Evolutionary conservation across 2,888 invertebrate species (phyloP), one percentile per base, ranked within the genome.

Genomic region (Lochmaea crataegi): DNA sequence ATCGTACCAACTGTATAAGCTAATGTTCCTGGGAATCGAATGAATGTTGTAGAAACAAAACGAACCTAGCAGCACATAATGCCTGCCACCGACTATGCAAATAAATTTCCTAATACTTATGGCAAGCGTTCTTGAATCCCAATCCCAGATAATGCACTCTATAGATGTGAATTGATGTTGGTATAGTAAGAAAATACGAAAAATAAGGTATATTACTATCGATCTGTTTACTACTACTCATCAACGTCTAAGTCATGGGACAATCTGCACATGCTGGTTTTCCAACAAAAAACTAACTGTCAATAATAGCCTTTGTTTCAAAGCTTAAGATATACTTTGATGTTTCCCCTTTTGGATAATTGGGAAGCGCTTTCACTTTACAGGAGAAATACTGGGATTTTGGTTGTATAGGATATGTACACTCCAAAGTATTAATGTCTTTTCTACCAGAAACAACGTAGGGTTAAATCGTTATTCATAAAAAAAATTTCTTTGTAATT

Each of bases 401-500:
- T 16, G 53, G 18, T 53, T 53, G 16, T n/a, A n/a, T 48, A 48
- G 48, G 48, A 48, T 48, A 48, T 16, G 48, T 48, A 2, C 14
- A 45, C 14, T 45, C 48, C n/a, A n/a, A 48, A 48, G n/a, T 48
- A 14, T 48, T 48, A 48, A 48, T 14, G 48, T 48, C 48, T 48
- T 48, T n/a, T 48, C 48, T 48, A 82, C 80, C 82, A 80, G 83
- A 81, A 77, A 79, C 82, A 82, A 79, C 82, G 79, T 83, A 82
- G 45, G 12, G 18, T 48, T 64, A 32, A 32, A 32, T 32, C 26
- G 3, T 32, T 32, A 32, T 32, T 4, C 26, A 32, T 32, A n/a
- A n/a, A n/a, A n/a, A n/a, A n/a, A n/a, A n/a, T n/a, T n/a, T n/a
- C n/a, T n/a, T n/a, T n/a, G n/a, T n/a, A n/a, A n/a, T n/a, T n/a